Base-by-base conservation (phyloP, 2,888 invertebrate species). In the Drosophila eohydei region DNA sequence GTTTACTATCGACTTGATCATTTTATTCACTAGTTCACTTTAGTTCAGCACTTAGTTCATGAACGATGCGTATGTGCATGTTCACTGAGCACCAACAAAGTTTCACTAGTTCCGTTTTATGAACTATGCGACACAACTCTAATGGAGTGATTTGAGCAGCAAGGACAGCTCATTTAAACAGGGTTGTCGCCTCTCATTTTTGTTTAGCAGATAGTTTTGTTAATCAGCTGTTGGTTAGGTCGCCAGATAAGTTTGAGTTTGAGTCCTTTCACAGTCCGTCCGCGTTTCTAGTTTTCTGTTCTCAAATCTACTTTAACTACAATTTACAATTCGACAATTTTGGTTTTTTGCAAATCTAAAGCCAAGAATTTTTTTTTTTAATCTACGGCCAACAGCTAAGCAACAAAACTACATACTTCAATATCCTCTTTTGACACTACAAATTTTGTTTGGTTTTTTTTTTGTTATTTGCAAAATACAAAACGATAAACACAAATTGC, bases 301-400 rank as follows among this genome's bases (percentile, higher is more conserved):
- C 54, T 58, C 48, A 54, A 56, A 52, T 44, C 44, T 56, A 61
- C 55, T 54, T 46, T 54, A 60, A 73, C 70, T 76, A 81, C 65
- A 54, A 50, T 70, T 77, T 62, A 74, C 69, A 73, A 34, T 62
- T 50, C 9, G 26, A 52, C 34, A 51, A 38, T 54, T 54, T 38
- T 34, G 34, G 1, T 48, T 40, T 66, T 56, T 52, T 60, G 63
- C 62, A 65, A 74, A 59, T 69, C 79, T 81, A 83, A 48, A 79
- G 63, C 63, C 69, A 78, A 57, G 59, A 14, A 40, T 40, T 40
- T n/a, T 21, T n/a, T 21, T 66, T 54, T 54, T 63, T 70, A 55
- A 38, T 44, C 88, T 85, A 85, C 88, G 80, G 69, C 84, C 84
- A 85, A 85, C 84, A 85, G 84, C 84, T 85, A 85, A 85, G 80